Base-by-base conservation (phyloP, 1,140 invertebrate species). In the Listronotus bonariensis region DNA sequence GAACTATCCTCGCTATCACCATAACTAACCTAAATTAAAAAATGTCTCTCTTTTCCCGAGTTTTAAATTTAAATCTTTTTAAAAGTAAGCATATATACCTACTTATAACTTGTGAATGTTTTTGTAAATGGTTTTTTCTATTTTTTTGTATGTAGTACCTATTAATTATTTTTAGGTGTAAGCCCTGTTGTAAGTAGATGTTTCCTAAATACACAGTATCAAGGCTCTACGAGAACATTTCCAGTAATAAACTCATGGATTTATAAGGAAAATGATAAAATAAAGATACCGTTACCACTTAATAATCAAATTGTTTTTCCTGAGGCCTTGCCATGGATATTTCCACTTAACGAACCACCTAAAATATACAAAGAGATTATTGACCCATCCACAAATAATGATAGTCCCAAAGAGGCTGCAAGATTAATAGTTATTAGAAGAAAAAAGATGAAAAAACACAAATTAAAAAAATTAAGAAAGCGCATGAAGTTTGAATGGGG, bases 401-500 rank as follows among this genome's bases (percentile, higher is more conserved):
- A 86, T 67, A 92, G 89, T 73, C 83, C 62, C 18, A 74, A 71
- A 69, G 54, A 88, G 73, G 91, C 92, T 0, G 84, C 82, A 0
- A 80, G 88, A 51, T 74, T 94, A 38, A 89, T 94, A 71, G 86
- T 89, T 0, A 93, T 94, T 45, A 84, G 92, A 41, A 82, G 85
- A 45, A 85, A 84, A 38, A 96, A 95, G 80, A 94, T 96, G 88
- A 92, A 89, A 74, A 91, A 88, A 72, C 92, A 95, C 72, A 92
- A 94, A 76, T 80, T 90, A 42, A 88, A 76, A 72, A 95, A 95
- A 78, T 77, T 92, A 26, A 82, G 89, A 57, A 93, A 90, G 74
- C 86, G 80, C 63, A 91, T 92, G 88, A 88, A 87, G 71, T 88
- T 85, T 79, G 81, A 85, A 45, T 89, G 87, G 84, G 84, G 83